These are phyloP conservation scores for Hystrix brachyura DNA, from an alignment of 2,113 vertebrate species.

Conservation along the genomic window DNA sequence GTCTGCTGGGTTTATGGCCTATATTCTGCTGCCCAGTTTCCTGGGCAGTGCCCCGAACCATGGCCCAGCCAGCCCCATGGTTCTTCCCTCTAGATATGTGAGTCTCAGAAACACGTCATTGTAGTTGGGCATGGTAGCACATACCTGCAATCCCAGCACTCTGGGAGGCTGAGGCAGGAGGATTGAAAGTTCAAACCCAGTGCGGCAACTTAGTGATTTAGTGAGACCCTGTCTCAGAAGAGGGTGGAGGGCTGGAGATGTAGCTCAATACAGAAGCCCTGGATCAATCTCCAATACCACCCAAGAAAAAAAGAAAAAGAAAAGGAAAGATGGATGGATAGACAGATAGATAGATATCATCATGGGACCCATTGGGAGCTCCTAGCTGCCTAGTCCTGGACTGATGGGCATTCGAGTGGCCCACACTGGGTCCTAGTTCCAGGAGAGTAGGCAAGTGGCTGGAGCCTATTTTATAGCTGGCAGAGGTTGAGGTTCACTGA, in stretches of 20 bases:
- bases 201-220: background rate
- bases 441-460: background rate
- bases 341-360: background rate
- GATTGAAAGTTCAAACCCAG: background rate
- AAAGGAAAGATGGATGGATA: background rate
- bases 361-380: background rate
- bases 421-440: background rate
- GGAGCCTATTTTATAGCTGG: background rate
- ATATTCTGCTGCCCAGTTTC: background rate
- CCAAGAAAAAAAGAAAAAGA: background rate
- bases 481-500: background rate
- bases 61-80: background rate
- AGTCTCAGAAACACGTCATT: slow-evolving; percentile 26
- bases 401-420: background rate
- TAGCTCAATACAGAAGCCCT: background rate
- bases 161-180: background rate
- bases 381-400: background rate
- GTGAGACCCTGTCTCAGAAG: background rate
- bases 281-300: background rate
- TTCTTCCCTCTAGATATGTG: background rate
- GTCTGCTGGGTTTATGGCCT: background rate
- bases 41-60: background rate
- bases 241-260: background rate
- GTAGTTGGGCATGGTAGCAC: background rate
- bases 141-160: background rate